Conservation (phyloP, 1,140 invertebrate species). For the Apis dorsata region DNA sequence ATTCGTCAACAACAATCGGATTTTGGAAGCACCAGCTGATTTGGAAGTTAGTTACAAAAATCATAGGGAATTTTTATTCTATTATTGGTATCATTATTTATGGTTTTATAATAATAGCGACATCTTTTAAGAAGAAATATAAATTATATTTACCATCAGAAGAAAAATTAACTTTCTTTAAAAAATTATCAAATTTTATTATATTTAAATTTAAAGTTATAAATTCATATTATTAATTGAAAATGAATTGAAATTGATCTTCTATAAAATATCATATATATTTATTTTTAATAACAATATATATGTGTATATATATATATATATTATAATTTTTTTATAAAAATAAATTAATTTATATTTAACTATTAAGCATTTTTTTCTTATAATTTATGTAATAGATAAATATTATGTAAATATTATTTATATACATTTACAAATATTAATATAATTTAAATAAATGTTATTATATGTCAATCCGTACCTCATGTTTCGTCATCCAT, state of each 20-base stretch:
- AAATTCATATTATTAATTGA: too few relatives aligned
- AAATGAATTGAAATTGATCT: too few relatives aligned
- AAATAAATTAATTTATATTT: not conserved
- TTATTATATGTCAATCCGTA: constrained; percentile 45
- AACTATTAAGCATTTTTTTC: not conserved
- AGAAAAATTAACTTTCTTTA: not conserved
- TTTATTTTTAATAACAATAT: not conserved
- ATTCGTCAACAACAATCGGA: constrained; percentile 7
- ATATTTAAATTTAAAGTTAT: not conserved
- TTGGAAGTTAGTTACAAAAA: not conserved
- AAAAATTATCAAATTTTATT: not conserved
- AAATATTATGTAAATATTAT: not conserved
- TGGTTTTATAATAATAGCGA: not conserved
- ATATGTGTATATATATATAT: too few relatives aligned
- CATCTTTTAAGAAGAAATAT: not conserved
- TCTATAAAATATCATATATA: not conserved
- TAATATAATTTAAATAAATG: not conserved
- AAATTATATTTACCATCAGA: not conserved
- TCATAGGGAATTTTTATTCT: not conserved
- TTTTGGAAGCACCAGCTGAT: constrained; percentile 24
- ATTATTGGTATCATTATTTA: not conserved
- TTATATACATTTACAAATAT: not conserved
- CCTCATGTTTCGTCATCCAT: constrained; percentile 58
- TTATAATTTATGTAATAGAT: not conserved
- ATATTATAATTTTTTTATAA: too few relatives aligned